Evolutionary conservation across 2,113 vertebrate species (phyloP).

Genomic region (Pao palembangensis): DNA sequence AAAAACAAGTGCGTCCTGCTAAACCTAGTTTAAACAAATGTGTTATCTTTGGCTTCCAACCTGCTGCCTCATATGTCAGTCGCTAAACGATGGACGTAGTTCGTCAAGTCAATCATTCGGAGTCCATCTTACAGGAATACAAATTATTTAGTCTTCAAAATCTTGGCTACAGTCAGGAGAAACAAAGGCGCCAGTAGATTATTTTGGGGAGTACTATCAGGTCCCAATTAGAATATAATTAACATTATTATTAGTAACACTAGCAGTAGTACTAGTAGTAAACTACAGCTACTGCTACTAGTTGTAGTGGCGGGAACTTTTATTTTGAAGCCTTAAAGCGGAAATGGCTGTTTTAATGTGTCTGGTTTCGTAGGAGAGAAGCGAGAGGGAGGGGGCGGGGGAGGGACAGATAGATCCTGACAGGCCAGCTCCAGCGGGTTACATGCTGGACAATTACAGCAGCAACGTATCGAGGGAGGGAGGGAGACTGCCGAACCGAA

Average conservation of each 20-base stretch:
- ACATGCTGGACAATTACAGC: conserved; percentile 30
- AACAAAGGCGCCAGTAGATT: not conserved
- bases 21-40: not conserved
- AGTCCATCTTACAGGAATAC: conserved; percentile 6
- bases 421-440: conserved; percentile 32
- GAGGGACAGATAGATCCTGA: conserved; percentile 37
- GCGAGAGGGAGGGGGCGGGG: conserved; percentile 5
- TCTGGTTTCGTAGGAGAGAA: not conserved
- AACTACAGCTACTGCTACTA: too few species aligned
- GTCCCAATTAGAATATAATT: too few species aligned
- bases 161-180: not conserved
- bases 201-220: not conserved
- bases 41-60: not conserved
- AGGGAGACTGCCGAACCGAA: conserved; percentile 41
- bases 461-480: conserved; percentile 37
- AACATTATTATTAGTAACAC: too few species aligned
- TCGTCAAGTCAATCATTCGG: conserved; percentile 5
- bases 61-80: conserved; percentile 13
- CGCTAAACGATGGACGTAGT: not conserved
- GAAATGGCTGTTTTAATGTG: conserved; percentile 4
- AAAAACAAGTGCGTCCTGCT: not conserved
- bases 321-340: conserved; percentile 22
- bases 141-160: not conserved
- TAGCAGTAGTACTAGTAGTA: too few species aligned
- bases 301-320: conserved; percentile 1